Base-by-base conservation (phyloP, 2,888 invertebrate genomes). In the Octodonta nipae region DNA sequence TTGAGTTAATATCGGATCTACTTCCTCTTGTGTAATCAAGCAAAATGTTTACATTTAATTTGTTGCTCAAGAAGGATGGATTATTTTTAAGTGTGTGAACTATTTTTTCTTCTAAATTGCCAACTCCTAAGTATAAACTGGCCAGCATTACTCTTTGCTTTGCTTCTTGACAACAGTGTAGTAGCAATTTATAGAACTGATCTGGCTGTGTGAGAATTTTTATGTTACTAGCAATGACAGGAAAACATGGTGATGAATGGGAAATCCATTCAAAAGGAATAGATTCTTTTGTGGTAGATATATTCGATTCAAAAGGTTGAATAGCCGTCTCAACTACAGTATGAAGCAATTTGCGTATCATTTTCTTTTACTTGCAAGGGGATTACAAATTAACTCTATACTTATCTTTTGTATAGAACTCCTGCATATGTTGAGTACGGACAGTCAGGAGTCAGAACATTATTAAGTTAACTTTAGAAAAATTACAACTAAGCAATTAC, bases 61-160 rank as follows among this genome's bases (percentile, higher is more conserved):
- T 58, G 37, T 68, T 67, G n/a, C 64, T 61, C 39, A 62, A 62
- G 14, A 65, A 57, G 41, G 67, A 56, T 20, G 78, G 47, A 48
- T 77, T 75, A 17, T 68, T 58, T 45, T 73, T 66, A 31, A 86
- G 70, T 22, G 70, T 64, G 30, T 73, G 64, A n/a, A 87, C 80
- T 52, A 98, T 64, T 31, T 78, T 70, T 35, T 69, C 67, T 61
- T 96, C 96, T 45, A 89, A 62, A 11, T 68, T 56, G 0, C 93
- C 93, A 30, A 81, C 91, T 8, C 98, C 96, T 35, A 96, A 65
- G 56, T 98, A 98, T 7, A 98, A 65, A 38, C 96, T 93, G 3
- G 88, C 86, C 30, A 98, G 60, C 0, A 79, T 77, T 49, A 91
- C 80, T 46, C 88, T 69, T 30, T 65, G 63, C 37, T 69, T 72